A percentile compares a stretch with the other conserved stretches of the same genome.
Evolutionary conservation across 2,797 vertebrate genomes (phyloP).

Genomic region (Protonibea diacanthus): DNA sequence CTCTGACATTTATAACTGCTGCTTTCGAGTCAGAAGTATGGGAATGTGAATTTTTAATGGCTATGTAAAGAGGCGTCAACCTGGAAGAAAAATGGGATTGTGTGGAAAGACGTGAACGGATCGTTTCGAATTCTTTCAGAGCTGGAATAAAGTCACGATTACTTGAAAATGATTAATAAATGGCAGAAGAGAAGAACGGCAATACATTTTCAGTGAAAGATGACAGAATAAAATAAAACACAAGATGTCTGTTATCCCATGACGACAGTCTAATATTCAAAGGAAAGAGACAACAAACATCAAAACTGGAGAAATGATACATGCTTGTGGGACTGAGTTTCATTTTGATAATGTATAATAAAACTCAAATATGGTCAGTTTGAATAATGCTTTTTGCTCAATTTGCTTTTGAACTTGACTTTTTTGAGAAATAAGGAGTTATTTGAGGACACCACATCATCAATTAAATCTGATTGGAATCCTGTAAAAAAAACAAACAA

Average conservation of each 20-base stretch:
- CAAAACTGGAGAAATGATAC: neutral
- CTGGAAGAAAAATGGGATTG: neutral
- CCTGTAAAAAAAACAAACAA: neutral
- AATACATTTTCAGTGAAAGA: neutral
- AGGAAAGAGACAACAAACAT: neutral
- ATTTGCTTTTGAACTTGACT: neutral
- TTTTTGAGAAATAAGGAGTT: neutral
- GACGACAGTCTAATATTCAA: neutral
- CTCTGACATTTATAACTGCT: constrained; percentile 23
- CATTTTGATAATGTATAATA: constrained; percentile 1
- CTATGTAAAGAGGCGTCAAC: neutral
- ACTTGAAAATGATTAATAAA: neutral
- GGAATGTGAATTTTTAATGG: neutral
- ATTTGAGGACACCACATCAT: neutral
- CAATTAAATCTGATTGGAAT: neutral
- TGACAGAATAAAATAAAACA: neutral
- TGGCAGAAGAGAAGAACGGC: neutral
- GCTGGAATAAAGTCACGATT: neutral
- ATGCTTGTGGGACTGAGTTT: neutral
- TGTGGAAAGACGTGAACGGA: neutral
- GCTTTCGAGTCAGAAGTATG: constrained; percentile 6
- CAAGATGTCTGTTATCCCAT: neutral
- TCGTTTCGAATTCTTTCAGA: neutral
- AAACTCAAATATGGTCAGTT: neutral
- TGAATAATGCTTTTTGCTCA: neutral